A percentile compares a stretch with the other conserved stretches of the same genome.
phyloP scores from a whole-genome alignment of 2,797 vertebrate species.

The Tachyglossus aculeatus region DNA sequence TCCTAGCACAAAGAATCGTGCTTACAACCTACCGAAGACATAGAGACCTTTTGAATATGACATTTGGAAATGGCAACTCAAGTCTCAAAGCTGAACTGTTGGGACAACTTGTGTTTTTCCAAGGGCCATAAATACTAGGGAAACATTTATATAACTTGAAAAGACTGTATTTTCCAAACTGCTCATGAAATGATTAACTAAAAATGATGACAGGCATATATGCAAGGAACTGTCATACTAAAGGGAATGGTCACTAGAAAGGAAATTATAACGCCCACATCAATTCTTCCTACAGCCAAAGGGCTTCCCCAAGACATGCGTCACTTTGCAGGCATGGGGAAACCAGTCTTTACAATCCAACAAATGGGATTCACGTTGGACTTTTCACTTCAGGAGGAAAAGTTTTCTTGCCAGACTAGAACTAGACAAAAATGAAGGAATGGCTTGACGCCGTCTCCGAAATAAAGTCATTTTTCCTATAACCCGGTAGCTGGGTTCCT shows the following conservation, averaged over 20 bases:
- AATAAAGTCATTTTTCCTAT: no score
- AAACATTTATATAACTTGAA: no score
- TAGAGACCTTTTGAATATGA: slow-evolving; percentile 14
- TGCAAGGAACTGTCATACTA: not conserved
- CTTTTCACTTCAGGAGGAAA: slow-evolving; percentile 8
- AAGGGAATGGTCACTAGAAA: slow-evolving; percentile 13
- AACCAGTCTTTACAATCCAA: no score
- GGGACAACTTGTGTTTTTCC: slow-evolving; percentile 1
- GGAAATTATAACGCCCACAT: not conserved
- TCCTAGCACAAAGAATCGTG: slow-evolving; percentile 20
- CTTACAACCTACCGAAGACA: not conserved
- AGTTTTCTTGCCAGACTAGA: slow-evolving; percentile 12
- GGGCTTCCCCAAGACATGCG: not conserved
- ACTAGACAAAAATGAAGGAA: slow-evolving; percentile 7
- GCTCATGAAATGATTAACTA: slow-evolving; percentile 42
- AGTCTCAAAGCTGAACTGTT: no score
- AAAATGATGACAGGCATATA: slow-evolving; percentile 35
- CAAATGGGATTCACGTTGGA: no score
- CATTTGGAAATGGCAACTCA: not conserved
- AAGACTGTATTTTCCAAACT: slow-evolving; percentile 23
- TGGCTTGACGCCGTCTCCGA: not conserved
- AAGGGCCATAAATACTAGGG: slow-evolving; percentile 9
- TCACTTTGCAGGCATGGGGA: no score
- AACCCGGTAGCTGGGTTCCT: no score
- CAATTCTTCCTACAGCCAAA: not conserved